These are phyloP conservation scores for Lasiurus cinereus DNA, from an alignment of 2,113 vertebrate genomes.

Conservation along the genomic window DNA sequence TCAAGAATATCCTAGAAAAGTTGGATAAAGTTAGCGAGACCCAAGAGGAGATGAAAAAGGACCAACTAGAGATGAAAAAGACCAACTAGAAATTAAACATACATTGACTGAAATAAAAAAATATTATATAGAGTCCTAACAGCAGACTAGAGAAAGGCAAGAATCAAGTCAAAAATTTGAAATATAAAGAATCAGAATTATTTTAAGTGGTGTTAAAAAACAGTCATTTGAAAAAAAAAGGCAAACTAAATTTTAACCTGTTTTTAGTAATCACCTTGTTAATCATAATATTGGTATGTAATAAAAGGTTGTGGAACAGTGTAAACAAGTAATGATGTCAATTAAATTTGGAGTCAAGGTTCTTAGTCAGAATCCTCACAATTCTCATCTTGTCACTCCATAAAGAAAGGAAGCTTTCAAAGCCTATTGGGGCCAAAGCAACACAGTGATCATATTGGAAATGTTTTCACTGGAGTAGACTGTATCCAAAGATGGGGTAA, in stretches of 20 bases:
- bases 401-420: not conserved
- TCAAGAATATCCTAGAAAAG: no score
- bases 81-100: no score
- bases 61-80: no score
- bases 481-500: not conserved
- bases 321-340: not conserved
- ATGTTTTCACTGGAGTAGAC: not conserved
- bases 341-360: not conserved
- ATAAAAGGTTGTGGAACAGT: not conserved
- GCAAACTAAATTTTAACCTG: not conserved
- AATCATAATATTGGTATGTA: not conserved
- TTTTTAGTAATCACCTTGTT: not conserved
- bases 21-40: no score
- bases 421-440: not conserved
- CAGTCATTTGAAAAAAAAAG: not conserved
- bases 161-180: no score
- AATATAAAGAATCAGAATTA: not conserved
- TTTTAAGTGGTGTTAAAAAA: constrained; percentile 18
- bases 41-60: no score
- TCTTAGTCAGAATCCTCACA: not conserved
- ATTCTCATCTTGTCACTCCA: not conserved
- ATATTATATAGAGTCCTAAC: no score
- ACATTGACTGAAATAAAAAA: no score
- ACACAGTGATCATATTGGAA: not conserved
- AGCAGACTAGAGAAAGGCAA: no score